Percentiles rank a stretch among this genome's conserved stretches.
phyloP scores from a whole-genome alignment of 1,140 invertebrate genomes.

The Laupala kohalensis region DNA sequence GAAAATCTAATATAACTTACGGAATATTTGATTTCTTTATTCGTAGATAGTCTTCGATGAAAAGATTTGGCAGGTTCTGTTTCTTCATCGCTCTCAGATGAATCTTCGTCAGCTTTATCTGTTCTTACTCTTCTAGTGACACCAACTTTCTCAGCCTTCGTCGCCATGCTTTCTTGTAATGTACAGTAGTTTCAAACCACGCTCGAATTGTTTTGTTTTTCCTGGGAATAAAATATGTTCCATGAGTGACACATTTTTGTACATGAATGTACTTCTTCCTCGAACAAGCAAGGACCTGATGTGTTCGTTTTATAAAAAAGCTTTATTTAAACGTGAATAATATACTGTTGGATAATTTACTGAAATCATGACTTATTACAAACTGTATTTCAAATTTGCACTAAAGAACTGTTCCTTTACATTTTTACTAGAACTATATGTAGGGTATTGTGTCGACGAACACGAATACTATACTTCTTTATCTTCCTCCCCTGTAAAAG shows the following conservation, averaged over 20 bases:
- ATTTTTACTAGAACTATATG: no score
- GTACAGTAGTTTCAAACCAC: constrained; percentile 2
- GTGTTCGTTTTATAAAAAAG: no score
- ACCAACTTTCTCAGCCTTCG: not conserved
- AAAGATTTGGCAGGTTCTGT: constrained; percentile 48
- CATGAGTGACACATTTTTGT: not conserved
- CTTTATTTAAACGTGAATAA: no score
- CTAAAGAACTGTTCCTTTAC: no score
- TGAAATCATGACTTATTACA: no score
- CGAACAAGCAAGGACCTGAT: no score
- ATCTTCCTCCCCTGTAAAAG: no score
- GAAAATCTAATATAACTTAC: constrained; percentile 32
- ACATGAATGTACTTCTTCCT: not conserved
- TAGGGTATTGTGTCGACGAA: no score
- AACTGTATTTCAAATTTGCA: no score
- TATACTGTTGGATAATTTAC: no score
- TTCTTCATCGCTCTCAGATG: constrained; percentile 52
- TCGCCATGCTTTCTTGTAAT: constrained; percentile 12
- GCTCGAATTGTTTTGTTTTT: not conserved
- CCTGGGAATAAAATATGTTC: not conserved
- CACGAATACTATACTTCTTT: no score
- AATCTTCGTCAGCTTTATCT: constrained; percentile 29
- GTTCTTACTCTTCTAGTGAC: not conserved
- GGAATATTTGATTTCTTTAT: constrained; percentile 45
- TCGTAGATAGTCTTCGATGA: constrained; percentile 48